Evolutionary conservation across 2,888 invertebrate genomes (phyloP).

Genomic region (Xanthia togata): DNA sequence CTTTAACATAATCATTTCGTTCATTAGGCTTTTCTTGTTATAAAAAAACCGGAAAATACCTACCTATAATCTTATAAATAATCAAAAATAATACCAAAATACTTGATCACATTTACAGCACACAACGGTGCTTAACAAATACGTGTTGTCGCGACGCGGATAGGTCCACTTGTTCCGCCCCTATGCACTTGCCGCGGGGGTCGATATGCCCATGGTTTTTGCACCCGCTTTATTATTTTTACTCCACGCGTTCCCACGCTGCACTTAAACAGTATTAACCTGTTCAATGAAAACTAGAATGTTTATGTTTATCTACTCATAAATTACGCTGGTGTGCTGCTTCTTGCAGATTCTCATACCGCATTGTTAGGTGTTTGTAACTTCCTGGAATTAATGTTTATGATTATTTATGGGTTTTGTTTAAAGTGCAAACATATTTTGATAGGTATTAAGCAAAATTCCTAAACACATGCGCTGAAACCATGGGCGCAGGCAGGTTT

Average conservation of each 20-base stretch:
- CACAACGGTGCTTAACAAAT: conserved; percentile 46
- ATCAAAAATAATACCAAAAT: conserved; percentile 10
- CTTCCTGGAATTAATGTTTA: conserved; percentile 55
- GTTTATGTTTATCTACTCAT: conserved; percentile 67
- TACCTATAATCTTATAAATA: neutral
- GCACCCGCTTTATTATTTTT: conserved; percentile 83
- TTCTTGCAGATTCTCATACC: conserved; percentile 59
- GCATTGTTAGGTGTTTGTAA: conserved; percentile 54
- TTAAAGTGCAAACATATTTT: conserved; percentile 14
- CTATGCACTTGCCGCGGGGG: conserved; percentile 87
- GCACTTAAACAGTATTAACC: conserved; percentile 77
- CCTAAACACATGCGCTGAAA: conserved; percentile 4
- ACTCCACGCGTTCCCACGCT: conserved; percentile 85
- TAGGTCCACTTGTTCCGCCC: conserved; percentile 88
- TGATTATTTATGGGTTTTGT: conserved; percentile 32
- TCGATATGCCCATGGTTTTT: conserved; percentile 85
- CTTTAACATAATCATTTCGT: neutral
- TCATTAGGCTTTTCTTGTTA: neutral
- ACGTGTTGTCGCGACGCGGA: conserved; percentile 63
- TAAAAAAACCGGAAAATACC: neutral
- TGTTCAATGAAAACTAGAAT: conserved; percentile 76
- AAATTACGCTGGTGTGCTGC: conserved; percentile 57
- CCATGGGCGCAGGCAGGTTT: neutral
- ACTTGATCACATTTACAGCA: conserved; percentile 33
- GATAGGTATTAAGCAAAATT: neutral